Percentiles rank a stretch among this genome's conserved stretches.
Conservation (phyloP, 1,140 invertebrate genomes). For the Drosophila dunni region DNA sequence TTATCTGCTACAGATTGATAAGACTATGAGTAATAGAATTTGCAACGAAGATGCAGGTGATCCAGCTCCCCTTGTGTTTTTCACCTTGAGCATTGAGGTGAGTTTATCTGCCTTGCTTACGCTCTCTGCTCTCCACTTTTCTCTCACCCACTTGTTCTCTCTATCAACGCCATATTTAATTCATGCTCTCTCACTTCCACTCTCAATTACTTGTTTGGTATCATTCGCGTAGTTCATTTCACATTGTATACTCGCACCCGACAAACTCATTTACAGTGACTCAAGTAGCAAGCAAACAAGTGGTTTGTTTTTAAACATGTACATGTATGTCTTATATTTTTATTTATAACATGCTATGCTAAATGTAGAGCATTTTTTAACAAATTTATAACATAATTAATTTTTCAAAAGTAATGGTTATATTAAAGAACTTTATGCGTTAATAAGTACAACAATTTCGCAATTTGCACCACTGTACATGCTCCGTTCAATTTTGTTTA, state of each 20-base stretch:
- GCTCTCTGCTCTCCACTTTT: not conserved
- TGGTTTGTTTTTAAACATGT: too few species aligned
- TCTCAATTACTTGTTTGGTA: slow-evolving; percentile 4
- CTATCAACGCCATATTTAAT: slow-evolving; percentile 6
- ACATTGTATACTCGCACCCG: not conserved
- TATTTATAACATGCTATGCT: too few species aligned
- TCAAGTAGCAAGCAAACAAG: not conserved
- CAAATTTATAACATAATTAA: too few species aligned
- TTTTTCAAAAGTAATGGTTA: too few species aligned
- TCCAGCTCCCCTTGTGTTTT: not conserved
- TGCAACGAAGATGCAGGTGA: slow-evolving; percentile 16
- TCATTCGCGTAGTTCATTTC: not conserved
- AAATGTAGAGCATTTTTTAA: too few species aligned
- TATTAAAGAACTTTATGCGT: too few species aligned
- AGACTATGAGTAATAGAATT: slow-evolving; percentile 5
- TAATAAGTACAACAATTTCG: not conserved
- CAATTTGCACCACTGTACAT: slow-evolving; percentile 10
- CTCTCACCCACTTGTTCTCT: not conserved
- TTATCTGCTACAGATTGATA: not conserved
- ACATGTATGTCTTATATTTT: too few species aligned
- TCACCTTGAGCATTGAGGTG: slow-evolving; percentile 11
- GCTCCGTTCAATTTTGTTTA: slow-evolving; percentile 15
- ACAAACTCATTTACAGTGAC: not conserved
- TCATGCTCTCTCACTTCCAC: not conserved
- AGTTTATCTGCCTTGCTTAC: not conserved